These are phyloP conservation scores for Hippoglossus hippoglossus DNA, from an alignment of 2,797 vertebrate genomes.

Conservation along the genomic window DNA sequence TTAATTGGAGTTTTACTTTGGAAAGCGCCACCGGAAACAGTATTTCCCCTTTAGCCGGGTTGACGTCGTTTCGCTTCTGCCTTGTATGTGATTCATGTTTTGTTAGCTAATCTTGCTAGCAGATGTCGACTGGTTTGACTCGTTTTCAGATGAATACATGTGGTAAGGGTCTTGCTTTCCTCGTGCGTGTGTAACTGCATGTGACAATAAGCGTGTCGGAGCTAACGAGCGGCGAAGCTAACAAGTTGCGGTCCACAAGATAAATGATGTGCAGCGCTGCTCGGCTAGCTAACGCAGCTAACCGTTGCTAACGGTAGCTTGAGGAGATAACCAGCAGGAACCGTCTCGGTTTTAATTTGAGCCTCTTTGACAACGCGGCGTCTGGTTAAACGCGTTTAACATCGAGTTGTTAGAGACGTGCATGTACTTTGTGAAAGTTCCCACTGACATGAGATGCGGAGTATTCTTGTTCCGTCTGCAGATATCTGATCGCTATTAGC, in stretches of 20 bases:
- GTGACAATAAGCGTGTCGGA: neutral
- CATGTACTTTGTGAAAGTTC: neutral
- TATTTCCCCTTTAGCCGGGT: neutral
- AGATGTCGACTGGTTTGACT: conserved; percentile 71
- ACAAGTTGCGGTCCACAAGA: conserved; percentile 14
- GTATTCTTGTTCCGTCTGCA: neutral
- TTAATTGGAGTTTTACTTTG: conserved; percentile 55
- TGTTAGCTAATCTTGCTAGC: conserved; percentile 80
- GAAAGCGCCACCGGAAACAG: conserved; percentile 48
- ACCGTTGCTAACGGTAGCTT: conserved; percentile 61
- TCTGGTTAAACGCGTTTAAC: neutral
- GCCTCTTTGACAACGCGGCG: neutral
- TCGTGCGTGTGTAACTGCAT: neutral
- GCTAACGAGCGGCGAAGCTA: neutral
- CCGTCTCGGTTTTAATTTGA: conserved; percentile 37
- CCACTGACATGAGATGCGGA: rapidly evolving
- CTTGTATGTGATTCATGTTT: conserved; percentile 69
- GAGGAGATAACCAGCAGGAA: conserved; percentile 40
- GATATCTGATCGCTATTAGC: conserved; percentile 32
- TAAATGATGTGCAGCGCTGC: conserved; percentile 58
- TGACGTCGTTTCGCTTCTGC: conserved; percentile 46
- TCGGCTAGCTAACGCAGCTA: conserved; percentile 62
- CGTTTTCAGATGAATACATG: conserved; percentile 71
- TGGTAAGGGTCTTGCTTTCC: conserved; percentile 71
- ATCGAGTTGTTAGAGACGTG: neutral